Evolutionary conservation across 2,113 vertebrate species (phyloP).

Genomic region (Plecotus auritus): DNA sequence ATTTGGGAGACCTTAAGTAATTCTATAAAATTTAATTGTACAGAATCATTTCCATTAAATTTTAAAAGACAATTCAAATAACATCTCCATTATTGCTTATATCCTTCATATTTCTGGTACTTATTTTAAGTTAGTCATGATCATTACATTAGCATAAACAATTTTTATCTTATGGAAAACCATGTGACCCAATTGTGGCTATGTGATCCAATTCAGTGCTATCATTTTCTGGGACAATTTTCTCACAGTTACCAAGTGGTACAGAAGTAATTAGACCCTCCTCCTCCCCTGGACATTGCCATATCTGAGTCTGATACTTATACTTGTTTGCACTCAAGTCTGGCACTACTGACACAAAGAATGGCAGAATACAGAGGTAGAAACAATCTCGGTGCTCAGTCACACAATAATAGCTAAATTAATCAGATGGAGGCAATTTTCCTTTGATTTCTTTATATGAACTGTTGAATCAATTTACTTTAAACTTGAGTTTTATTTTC

Average conservation of each 20-base stretch:
- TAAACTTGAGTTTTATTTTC: neutral
- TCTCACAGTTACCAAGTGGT: neutral
- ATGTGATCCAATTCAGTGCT: neutral
- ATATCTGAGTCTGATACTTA: neutral
- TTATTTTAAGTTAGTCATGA: neutral
- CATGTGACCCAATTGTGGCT: neutral
- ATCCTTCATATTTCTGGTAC: neutral
- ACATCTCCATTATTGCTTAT: neutral
- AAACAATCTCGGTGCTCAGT: neutral
- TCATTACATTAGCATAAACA: neutral
- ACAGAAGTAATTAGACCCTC: fast-evolving
- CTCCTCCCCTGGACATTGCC: neutral
- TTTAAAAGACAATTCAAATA: neutral
- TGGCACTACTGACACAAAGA: neutral
- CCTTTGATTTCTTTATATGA: neutral
- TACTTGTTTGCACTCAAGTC: neutral
- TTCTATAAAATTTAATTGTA: neutral
- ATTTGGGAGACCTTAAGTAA: neutral
- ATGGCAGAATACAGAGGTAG: neutral
- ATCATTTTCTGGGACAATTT: neutral
- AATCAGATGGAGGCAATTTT: neutral
- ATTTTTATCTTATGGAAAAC: neutral
- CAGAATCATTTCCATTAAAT: neutral
- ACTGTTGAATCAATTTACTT: neutral
- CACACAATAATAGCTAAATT: neutral